Base-by-base conservation (phyloP, 2,113 vertebrate species). In the Menidia beryllina region DNA sequence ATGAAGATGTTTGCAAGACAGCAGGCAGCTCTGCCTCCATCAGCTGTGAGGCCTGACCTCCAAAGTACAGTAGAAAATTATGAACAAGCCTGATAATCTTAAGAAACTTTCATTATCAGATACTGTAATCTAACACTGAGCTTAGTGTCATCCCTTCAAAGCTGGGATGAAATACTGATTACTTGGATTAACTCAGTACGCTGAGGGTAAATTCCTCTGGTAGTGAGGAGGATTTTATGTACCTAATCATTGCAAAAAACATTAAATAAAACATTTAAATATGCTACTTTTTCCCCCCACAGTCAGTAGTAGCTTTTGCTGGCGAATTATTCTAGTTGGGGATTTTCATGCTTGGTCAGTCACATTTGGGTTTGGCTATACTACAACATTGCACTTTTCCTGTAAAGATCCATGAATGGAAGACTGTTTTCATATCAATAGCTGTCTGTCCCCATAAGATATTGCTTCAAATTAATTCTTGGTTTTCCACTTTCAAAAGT, bases 331-430 rank as follows among this genome's bases (percentile, higher is more conserved):
- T 72, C 64, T 55, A 20, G 57, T n/a, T 15, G 41, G 27, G 64
- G 63, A 68, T n/a, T 73, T 63, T 62, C 52, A 50, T 19, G 26
- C 62, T 77, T 34, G 34, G 25, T 73, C 62, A 41, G 67, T 41
- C n/a, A 38, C 24, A 63, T 75, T 67, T 74, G 52, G 25, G 6
- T 78, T 71, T 69, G 51, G 56, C 26, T 78, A 59, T 48, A 15
- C 56, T 58, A 47, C 23, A 45, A 50, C 24, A 39, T 53, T 67
- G 51, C 62, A 43, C 70, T 4, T 58, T 61, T 75, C 30, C 45
- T 36, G 56, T 26, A 51, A 38, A 21, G 12, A 55, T 2, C 26
- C 45, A n/a, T 34, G 45, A 20, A 49, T 26, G 48, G 58, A 34
- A 11, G 38, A 20, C 24, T 23, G 17, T 41, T 53, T n/a, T 30